Evolutionary conservation across 2,113 vertebrate genomes (phyloP), one percentile per base, ranked within the genome.

Genomic region (Crotalus tigris): DNA sequence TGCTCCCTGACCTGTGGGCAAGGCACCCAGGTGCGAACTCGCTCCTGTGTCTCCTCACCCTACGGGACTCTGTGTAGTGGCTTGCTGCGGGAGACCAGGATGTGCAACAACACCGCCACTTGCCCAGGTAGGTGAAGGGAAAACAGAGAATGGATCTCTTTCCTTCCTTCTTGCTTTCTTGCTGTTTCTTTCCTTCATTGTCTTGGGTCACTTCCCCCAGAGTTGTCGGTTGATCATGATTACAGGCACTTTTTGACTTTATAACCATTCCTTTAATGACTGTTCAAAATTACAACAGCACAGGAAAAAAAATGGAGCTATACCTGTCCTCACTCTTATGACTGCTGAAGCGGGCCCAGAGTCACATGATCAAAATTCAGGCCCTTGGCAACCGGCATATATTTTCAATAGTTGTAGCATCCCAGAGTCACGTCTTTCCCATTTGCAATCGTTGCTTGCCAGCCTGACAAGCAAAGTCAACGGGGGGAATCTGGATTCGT

Each of bases 41-140:
- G 99, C 53, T 99, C 99, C 54, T 99, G 99, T 2, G 98, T 99
- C 94, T 99, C 99, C 24, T 99, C 99, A 23, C 99, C 99, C 4
- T 99, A 99, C 92, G 99, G 99, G 93, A 99, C 99, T 4, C 97
- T 99, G 96, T 99, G 99, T 98, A 99, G 99, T 81, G 99, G 99
- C 92, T 98, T 99, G 92, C 97, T 99, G 95, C 98, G 99, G 93
- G 99, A 99, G 97, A 99, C 98, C 0, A 98, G 99, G 49, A 98
- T 98, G 96, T 99, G 99, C 98, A 99, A 99, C 97, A 99, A 99
- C 98, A 99, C 99, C 0, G 98, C 98, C 95, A 98, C 98, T 96
- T 99, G 99, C 97, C 99, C 99, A 96, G 99, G 99, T 98, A 98
- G 0, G 86, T 89, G 61, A 86, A 15, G 46, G 6, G 17, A 64